Evolutionary conservation across 2,113 vertebrate genomes (phyloP).

Genomic region (Ellobius talpinus): DNA sequence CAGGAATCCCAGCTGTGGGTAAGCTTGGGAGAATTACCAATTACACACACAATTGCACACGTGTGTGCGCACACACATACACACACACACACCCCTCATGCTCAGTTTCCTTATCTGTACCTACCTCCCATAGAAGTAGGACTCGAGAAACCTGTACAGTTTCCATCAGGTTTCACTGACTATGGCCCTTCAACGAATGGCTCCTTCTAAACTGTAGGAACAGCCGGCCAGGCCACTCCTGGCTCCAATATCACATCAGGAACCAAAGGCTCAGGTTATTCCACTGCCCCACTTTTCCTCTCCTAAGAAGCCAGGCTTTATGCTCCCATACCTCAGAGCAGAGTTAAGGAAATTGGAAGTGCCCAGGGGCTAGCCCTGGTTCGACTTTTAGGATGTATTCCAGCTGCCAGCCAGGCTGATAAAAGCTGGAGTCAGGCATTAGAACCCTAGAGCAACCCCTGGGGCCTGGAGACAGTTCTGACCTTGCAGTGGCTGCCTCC

Average conservation of each 20-base stretch:
- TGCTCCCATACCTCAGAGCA: not conserved
- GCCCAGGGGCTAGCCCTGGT: not conserved
- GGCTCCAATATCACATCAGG: not conserved
- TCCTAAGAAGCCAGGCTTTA: not conserved
- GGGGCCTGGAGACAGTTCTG: not conserved
- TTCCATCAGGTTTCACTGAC: not conserved
- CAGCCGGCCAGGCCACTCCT: not conserved
- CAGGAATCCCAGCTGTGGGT: not conserved
- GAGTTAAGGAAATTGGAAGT: too few species aligned
- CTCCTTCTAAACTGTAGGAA: not conserved
- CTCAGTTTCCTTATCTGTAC: slow-evolving; percentile 16
- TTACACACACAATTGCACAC: too few species aligned
- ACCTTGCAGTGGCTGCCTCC: not conserved
- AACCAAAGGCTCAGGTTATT: not conserved
- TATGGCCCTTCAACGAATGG: not conserved
- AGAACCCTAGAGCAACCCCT: not conserved
- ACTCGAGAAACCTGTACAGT: not conserved
- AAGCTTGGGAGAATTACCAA: not conserved
- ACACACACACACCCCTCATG: not conserved
- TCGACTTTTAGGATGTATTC: not conserved
- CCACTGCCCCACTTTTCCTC: not conserved
- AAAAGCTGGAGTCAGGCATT: slow-evolving; percentile 43
- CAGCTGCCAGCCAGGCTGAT: not conserved
- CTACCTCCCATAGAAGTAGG: not conserved
- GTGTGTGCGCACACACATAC: not conserved